phyloP scores from a whole-genome alignment of 2,113 vertebrate genomes.

The Taxidea taxus region DNA sequence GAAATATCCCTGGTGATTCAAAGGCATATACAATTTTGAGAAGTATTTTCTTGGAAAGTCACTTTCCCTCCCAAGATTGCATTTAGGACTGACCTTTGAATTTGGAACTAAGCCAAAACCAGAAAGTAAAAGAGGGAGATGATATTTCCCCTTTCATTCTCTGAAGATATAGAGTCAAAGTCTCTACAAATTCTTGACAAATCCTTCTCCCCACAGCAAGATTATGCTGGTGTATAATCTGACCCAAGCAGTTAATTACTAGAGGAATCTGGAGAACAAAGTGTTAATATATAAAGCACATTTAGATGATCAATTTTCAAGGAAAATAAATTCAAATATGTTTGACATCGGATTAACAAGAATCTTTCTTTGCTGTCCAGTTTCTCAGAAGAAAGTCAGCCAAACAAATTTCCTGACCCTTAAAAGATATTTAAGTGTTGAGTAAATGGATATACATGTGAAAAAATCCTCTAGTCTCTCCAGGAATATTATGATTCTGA shows the following conservation, averaged over 20 bases:
- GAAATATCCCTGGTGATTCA: background rate
- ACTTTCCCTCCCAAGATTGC: background rate
- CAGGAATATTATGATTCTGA: background rate
- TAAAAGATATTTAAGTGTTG: background rate
- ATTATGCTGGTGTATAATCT: background rate
- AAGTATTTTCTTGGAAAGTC: background rate
- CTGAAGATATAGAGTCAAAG: background rate
- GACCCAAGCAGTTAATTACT: background rate
- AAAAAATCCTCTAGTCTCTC: background rate
- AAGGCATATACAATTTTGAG: background rate
- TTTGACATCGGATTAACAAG: background rate
- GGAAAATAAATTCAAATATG: slow-evolving; percentile 17
- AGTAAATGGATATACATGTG: background rate
- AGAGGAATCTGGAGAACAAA: background rate
- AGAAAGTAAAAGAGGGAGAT: background rate
- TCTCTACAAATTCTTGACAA: background rate
- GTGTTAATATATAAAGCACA: background rate
- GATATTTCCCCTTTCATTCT: background rate
- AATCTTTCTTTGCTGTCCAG: background rate
- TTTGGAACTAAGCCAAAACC: background rate
- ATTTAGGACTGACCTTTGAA: background rate
- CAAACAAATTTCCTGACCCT: background rate
- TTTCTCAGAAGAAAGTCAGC: background rate
- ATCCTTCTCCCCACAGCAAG: background rate
- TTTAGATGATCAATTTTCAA: background rate